Evolutionary conservation across 2,113 vertebrate genomes (phyloP), one percentile per base, ranked within the genome.

Genomic region (Antennarius striatus): DNA sequence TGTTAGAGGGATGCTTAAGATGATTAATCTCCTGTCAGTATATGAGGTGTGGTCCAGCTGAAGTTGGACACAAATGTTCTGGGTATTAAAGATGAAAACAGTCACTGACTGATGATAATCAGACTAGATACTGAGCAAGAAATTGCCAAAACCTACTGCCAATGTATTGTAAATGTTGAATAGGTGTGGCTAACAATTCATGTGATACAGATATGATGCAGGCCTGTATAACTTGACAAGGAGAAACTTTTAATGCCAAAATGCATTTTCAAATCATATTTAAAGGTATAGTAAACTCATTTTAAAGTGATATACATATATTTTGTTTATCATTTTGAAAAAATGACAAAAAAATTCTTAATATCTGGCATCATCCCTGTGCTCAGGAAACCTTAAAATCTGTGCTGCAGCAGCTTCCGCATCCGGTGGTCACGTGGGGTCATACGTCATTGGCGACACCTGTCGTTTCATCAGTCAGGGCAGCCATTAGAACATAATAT

Each of bases 81-180:
- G 64, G 50, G 52, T 29, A 65, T 40, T 30, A 22, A 67, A 79
- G 40, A 22, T 62, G 28, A 68, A 68, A 67, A 73, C 12, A 57
- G 62, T 75, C 75, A 67, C 17, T 69, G 70, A 66, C 10, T 70
- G 73, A 87, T 77, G 49, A 70, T 72, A 73, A 73, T 53, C 83
- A 81, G 83, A 47, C 56, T 60, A 30, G 42, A 82, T 67, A 56
- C 48, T 80, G 4, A 49, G 0, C 30, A 40, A 61, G 15, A n/a
- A 59, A 46, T 50, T 49, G 29, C 32, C 53, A 75, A 57, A 15
- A 51, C 39, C 39, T 17, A 6, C 9, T 30, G 78, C 83, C 78
- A 85, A 77, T 22, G 22, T 22, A 22, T 22, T 58, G 77, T n/a
- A 77, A 79, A 83, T 59, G 52, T 36, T 70, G 5, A 55, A 28